Conservation (phyloP, 2,113 vertebrate species). For the Actenoides lindsayi region DNA sequence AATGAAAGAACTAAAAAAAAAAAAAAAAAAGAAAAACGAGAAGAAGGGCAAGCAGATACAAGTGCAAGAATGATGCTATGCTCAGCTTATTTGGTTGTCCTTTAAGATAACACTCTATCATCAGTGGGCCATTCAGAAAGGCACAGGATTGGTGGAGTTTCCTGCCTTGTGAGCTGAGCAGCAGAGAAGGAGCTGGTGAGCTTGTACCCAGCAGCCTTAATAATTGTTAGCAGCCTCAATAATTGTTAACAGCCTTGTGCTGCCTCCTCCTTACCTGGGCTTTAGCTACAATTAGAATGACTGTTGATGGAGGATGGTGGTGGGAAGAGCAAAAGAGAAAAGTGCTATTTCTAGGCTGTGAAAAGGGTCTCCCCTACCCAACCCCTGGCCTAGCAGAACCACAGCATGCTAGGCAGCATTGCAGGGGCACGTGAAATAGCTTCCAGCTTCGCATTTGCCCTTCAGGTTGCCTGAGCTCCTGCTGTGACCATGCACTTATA, state of each 20-base stretch:
- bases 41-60: not conserved
- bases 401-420: not conserved
- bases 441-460: not conserved
- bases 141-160: not conserved
- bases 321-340: not conserved
- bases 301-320: not conserved
- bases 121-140: not conserved
- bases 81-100: not conserved
- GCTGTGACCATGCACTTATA: not conserved
- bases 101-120: not conserved
- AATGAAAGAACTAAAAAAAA: not conserved
- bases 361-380: not conserved
- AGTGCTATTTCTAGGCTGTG: not conserved
- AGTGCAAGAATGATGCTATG: not conserved
- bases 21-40: not conserved
- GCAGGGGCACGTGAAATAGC: not conserved
- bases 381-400: fast-evolving
- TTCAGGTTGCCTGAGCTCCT: not conserved
- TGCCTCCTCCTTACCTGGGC: not conserved
- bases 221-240: not conserved
- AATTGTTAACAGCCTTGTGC: not conserved
- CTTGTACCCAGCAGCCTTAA: not conserved
- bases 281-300: not conserved
- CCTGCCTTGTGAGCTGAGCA: not conserved
- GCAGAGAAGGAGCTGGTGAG: not conserved